phyloP scores from a whole-genome alignment of 2,113 vertebrate species.

The Chaetodon trifascialis region DNA sequence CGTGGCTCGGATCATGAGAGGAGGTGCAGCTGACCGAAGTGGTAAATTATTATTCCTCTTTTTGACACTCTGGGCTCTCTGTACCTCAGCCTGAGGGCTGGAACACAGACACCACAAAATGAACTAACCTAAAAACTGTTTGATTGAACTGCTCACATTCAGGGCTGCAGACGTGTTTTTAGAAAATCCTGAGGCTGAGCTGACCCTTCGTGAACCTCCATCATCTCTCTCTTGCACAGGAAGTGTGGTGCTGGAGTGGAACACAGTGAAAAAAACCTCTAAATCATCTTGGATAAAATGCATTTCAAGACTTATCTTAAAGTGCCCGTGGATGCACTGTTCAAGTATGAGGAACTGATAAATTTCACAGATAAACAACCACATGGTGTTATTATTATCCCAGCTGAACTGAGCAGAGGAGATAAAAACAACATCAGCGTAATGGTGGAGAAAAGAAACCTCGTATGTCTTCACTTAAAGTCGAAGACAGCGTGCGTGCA shows the following conservation, averaged over 20 bases:
- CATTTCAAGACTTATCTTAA: neutral
- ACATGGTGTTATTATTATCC: no score
- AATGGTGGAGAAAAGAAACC: neutral
- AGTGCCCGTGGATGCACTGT: neutral
- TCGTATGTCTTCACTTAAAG: neutral
- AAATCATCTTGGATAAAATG: neutral
- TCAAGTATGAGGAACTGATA: neutral
- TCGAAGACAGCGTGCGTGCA: no score
- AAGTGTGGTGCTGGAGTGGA: neutral
- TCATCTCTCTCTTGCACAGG: neutral
- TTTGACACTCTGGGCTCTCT: neutral
- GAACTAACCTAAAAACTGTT: neutral
- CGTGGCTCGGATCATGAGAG: slow-evolving; percentile 96
- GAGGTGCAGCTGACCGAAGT: slow-evolving; percentile 94
- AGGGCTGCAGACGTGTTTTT: no score
- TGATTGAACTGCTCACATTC: neutral
- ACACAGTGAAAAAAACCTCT: neutral
- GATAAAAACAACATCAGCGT: no score
- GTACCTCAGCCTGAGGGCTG: neutral
- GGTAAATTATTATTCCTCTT: slow-evolving; percentile 75
- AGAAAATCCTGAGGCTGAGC: no score
- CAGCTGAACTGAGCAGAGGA: no score
- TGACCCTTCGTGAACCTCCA: no score
- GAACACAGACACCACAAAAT: neutral
- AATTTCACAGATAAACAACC: no score